Base-by-base conservation (phyloP, 2,113 vertebrate species). In the Microtus pennsylvanicus region DNA sequence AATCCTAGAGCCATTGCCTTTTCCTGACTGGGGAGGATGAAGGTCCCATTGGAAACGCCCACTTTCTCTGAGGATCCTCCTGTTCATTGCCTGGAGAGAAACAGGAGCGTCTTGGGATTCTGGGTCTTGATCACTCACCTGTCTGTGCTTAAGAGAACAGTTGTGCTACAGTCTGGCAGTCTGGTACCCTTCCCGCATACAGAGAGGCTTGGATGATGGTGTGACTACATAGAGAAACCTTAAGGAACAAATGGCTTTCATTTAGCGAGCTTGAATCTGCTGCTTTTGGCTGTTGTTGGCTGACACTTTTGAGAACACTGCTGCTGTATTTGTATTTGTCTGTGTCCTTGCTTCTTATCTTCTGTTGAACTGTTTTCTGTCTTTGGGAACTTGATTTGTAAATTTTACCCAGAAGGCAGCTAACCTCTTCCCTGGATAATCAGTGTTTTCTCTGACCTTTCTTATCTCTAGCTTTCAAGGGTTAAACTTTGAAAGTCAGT, bases 401-500 rank as follows among this genome's bases (percentile, higher is more conserved):
- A 96, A 47, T 42, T 97, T 94, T 93, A 83, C 50, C 69, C 58
- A 72, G 47, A 83, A 78, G 38, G 80, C 95, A 96, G 3, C 88
- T 96, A 83, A 97, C 67, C 33, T 33, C 50, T 95, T 86, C 28
- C 94, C 77, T 91, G 28, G 70, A 42, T 87, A 85, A 93, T 63
- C 90, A 55, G 30, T 88, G 87, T 91, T 97, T 95, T 91, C 85
- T 72, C 92, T 87, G 38, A n/a, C 7, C 85, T 96, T 94, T 91
- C 89, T 93, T 93, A 91, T 85, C 89, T 94, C 77, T 95, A 87
- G 87, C 13, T 70, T 96, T 93, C 69, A 61, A 67, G 88, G 28
- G 30, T n/a, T 97, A 90, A 95, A 81, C 55, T 91, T 89, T 74
- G 91, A 92, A 94, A 88, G 85, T 55, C 58, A 80, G 61, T 91